Evolutionary conservation across 2,888 invertebrate genomes (phyloP).

Genomic region (Cacoxenus indagator): DNA sequence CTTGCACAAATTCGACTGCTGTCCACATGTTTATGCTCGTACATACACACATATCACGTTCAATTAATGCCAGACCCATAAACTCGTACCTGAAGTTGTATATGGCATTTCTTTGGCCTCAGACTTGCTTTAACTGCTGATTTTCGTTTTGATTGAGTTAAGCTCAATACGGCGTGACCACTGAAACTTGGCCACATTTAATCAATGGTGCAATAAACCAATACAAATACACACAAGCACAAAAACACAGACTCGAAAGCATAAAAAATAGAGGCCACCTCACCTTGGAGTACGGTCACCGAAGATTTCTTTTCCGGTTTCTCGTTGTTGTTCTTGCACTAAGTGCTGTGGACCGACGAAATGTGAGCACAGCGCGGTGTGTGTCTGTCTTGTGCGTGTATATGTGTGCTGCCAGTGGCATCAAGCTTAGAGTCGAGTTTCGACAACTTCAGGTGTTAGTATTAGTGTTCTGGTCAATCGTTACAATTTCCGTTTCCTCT

Average conservation of each 20-base stretch:
- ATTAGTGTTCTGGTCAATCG: conserved; percentile 57
- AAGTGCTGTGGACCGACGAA: too few relatives aligned
- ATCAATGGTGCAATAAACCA: conserved; percentile 55
- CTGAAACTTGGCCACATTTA: conserved; percentile 47
- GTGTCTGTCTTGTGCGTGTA: not conserved
- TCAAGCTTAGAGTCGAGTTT: conserved; percentile 6
- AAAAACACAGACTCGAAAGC: conserved; percentile 9
- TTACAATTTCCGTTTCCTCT: conserved; percentile 61
- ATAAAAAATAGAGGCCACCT: not conserved
- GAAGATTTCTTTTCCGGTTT: not conserved
- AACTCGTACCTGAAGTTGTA: not conserved
- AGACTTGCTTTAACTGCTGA: conserved; percentile 25
- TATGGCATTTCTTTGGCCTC: not conserved
- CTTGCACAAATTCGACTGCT: not conserved
- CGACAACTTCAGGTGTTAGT: conserved; percentile 18
- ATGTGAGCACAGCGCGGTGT: too few relatives aligned
- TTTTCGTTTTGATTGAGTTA: conserved; percentile 40
- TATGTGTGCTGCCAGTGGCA: not conserved
- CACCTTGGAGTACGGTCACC: too few relatives aligned
- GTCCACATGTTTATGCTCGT: too few relatives aligned
- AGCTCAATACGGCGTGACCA: conserved; percentile 31
- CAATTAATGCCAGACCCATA: not conserved
- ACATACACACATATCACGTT: not conserved
- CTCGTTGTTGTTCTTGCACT: not conserved
- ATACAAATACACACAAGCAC: conserved; percentile 30